Evolutionary conservation across 1,140 invertebrate genomes (phyloP), one percentile per base, ranked within the genome.

Genomic region (Brachionus angularis): DNA sequence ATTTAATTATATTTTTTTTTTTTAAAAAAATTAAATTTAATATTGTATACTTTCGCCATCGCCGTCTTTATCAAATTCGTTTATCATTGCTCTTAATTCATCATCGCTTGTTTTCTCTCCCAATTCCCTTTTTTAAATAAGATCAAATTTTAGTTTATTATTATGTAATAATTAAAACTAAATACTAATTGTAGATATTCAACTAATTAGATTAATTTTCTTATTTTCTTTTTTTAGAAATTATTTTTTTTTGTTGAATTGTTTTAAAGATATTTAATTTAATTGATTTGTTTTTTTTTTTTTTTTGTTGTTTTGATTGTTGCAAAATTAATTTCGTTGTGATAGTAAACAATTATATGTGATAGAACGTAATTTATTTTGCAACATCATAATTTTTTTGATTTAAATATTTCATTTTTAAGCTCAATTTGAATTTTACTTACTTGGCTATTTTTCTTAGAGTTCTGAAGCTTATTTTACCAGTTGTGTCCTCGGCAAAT

Each of bases 31-130:
- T n/a, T n/a, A n/a, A n/a, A n/a, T n/a, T n/a, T n/a, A n/a, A n/a
- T n/a, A n/a, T n/a, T n/a, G n/a, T n/a, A n/a, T 74, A 82, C 80
- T 82, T 75, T 81, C 79, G 46, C 81, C 81, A 76, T 82, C 81
- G 4, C 77, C 77, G 72, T 82, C 79, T 50, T 74, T 75, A 72
- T 82, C 81, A 78, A 82, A 82, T 72, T 82, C 81, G 73, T 81
- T 80, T 70, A 82, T 82, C 81, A 82, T 82, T 5, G 80, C 79
- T 72, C 78, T 72, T n/a, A 82, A 67, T 73, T 82, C 81, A 33
- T 81, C 79, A 74, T 82, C 81, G 21, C 78, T 78, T 76, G 81
- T 80, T 55, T 78, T 81, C 67, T 82, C 81, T 25, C 81, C 81
- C 1, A 82, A 73, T 49, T 82, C 81, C 72, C 81, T 82, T 73